Evolutionary conservation across 23 tunicate species (phyloP), one percentile per base, ranked within the genome.

Genomic region (Corella eumyota): DNA sequence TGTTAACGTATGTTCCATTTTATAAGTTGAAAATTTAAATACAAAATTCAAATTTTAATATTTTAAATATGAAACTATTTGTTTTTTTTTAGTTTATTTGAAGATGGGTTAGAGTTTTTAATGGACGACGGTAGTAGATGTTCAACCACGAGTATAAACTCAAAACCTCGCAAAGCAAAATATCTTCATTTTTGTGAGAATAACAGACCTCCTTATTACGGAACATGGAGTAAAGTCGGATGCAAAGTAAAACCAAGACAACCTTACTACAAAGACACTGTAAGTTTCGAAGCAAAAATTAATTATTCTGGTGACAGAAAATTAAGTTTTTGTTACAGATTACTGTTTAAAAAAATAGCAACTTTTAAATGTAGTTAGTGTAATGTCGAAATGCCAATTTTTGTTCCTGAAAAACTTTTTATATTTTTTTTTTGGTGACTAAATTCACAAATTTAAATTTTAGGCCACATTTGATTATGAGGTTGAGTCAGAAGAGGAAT

Each of bases 381-480:
- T n/a, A n/a, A n/a, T n/a, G n/a, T n/a, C n/a, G n/a, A n/a, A n/a
- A n/a, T n/a, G n/a, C n/a, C n/a, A n/a, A n/a, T n/a, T n/a, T n/a
- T n/a, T n/a, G n/a, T n/a, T n/a, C n/a, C n/a, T n/a, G n/a, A n/a
- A n/a, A n/a, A n/a, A n/a, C n/a, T n/a, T n/a, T n/a, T n/a, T n/a
- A n/a, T n/a, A n/a, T n/a, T n/a, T n/a, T n/a, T n/a, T n/a, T n/a
- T n/a, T n/a, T n/a, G n/a, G n/a, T n/a, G n/a, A n/a, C n/a, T n/a
- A n/a, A n/a, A n/a, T n/a, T n/a, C n/a, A n/a, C n/a, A n/a, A n/a
- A n/a, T n/a, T n/a, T n/a, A n/a, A n/a, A n/a, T n/a, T n/a, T n/a
- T n/a, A n/a, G n/a, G n/a, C n/a, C n/a, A n/a, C 79, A 46, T 68
- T 88, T 20, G 96, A 88, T 79, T 88, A 88, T 40, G 96, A 88